Conservation (phyloP, 2,797 vertebrate genomes). For the Australoheros facetus region DNA sequence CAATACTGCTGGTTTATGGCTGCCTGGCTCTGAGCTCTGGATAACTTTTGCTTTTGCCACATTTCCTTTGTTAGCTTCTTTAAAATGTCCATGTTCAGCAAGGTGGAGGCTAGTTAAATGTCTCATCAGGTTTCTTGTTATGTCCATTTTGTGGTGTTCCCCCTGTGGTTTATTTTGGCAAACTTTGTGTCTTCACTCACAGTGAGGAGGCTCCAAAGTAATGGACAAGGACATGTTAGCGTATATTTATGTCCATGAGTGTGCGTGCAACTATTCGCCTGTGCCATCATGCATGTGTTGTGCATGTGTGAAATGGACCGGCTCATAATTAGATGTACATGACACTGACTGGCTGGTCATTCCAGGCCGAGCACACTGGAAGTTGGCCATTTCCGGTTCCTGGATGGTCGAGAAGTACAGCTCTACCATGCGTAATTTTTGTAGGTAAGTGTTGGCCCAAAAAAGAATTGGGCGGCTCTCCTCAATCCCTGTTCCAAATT, state of each 20-base stretch:
- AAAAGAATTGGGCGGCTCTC: background rate
- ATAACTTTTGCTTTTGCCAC: background rate
- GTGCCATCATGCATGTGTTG: background rate
- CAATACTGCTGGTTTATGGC: background rate
- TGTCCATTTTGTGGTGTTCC: background rate
- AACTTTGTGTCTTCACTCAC: background rate
- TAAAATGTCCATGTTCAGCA: background rate
- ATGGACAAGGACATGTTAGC: background rate
- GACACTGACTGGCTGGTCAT: background rate
- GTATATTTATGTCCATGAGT: background rate
- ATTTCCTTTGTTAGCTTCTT: background rate
- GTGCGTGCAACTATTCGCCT: background rate
- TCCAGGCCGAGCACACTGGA: background rate
- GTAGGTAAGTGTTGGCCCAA: background rate
- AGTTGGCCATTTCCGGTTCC: background rate
- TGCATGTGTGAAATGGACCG: background rate
- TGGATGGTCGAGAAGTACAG: background rate
- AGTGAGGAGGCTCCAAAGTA: background rate
- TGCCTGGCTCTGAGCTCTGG: background rate
- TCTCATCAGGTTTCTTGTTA: background rate
- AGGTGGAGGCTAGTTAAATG: background rate
- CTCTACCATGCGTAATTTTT: background rate
- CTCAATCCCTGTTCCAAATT: background rate
- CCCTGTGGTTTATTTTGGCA: background rate
- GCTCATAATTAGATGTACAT: background rate